Base-by-base conservation (phyloP, 2,797 vertebrate genomes). In the Gallinago solitaria region DNA sequence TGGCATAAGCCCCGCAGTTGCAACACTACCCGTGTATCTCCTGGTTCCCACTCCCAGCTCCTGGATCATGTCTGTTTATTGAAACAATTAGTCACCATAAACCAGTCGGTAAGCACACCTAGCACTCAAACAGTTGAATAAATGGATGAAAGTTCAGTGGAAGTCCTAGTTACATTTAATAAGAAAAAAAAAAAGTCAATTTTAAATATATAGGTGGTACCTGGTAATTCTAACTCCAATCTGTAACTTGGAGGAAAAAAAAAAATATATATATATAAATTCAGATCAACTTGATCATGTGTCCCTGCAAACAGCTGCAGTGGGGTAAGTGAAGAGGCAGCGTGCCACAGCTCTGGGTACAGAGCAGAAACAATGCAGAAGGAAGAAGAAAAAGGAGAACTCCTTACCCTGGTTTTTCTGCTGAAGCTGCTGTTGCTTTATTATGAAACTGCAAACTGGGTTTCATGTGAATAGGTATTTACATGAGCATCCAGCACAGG, bases 381-480 rank as follows among this genome's bases (percentile, higher is more conserved):
- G 78, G 83, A 91, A 83, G 47, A 89, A 83, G 59, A 87, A 93
- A 93, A 93, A 82, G 25, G 33, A 94, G 84, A 95, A 95, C 68
- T 89, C 68, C 75, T 85, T 60, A 89, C 60, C 64, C 17, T 48
- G 17, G 0, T 53, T 91, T 81, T 89, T 74, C 76, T 94, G 73
- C 83, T 91, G 64, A 53, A 85, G 32, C 32, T 71, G 82, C 41
- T 35, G 32, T 47, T 80, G 75, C 71, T 87, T 92, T 96, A 77
- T 20, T 78, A 64, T 12, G 63, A 92, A 95, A 81, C 45, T 68
- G 41, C 50, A 43, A 79, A 87, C 33, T 0, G 4, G 68, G 59
- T 39, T 87, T 69, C 56, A 37, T 21, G n/a, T 16, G 78, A 90
- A 63, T 70, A 83, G 71, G 70, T 85, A 82, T 27, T 83, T 65